Percentiles rank a stretch among this genome's conserved stretches.
These are phyloP conservation scores for Craniophora ligustri DNA, from an alignment of 2,888 invertebrate species.

Conservation along the genomic window DNA sequence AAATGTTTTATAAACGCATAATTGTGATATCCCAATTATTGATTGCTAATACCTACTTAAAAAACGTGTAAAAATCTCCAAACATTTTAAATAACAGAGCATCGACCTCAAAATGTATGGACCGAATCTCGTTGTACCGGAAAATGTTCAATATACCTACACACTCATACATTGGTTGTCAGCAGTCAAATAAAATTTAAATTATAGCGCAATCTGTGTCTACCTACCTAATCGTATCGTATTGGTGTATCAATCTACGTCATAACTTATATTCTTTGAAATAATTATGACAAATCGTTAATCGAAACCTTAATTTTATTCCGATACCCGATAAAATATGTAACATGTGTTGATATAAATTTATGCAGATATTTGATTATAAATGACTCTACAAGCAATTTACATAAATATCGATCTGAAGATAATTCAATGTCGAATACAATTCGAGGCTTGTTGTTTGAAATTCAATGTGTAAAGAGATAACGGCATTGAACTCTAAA, in stretches of 20 bases:
- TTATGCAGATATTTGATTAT: slow-evolving; percentile 61
- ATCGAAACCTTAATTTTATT: slow-evolving; percentile 49
- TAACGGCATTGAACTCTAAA: slow-evolving; percentile 52
- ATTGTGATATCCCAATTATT: neutral
- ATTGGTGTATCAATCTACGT: slow-evolving; percentile 39
- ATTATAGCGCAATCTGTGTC: slow-evolving; percentile 36
- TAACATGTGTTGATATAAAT: slow-evolving; percentile 51
- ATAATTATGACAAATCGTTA: slow-evolving; percentile 54
- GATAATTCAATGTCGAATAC: slow-evolving; percentile 58
- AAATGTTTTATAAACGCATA: neutral
- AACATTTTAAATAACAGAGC: slow-evolving; percentile 47
- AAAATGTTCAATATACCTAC: slow-evolving; percentile 38
- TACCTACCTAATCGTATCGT: slow-evolving; percentile 42
- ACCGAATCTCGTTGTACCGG: slow-evolving; percentile 9
- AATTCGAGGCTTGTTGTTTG: slow-evolving; percentile 50
- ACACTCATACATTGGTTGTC: slow-evolving; percentile 32
- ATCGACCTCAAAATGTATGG: slow-evolving; percentile 56
- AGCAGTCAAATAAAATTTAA: slow-evolving; percentile 41
- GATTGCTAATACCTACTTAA: neutral
- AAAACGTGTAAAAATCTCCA: slow-evolving; percentile 32
- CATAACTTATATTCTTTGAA: slow-evolving; percentile 47
- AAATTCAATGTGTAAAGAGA: slow-evolving; percentile 47
- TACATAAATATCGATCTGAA: slow-evolving; percentile 60
- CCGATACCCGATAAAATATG: slow-evolving; percentile 46
- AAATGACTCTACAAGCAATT: slow-evolving; percentile 55